Percentiles rank a stretch among this genome's conserved stretches.
These are phyloP conservation scores for Edolisoma coerulescens DNA, from an alignment of 2,113 vertebrate genomes.

Conservation along the genomic window DNA sequence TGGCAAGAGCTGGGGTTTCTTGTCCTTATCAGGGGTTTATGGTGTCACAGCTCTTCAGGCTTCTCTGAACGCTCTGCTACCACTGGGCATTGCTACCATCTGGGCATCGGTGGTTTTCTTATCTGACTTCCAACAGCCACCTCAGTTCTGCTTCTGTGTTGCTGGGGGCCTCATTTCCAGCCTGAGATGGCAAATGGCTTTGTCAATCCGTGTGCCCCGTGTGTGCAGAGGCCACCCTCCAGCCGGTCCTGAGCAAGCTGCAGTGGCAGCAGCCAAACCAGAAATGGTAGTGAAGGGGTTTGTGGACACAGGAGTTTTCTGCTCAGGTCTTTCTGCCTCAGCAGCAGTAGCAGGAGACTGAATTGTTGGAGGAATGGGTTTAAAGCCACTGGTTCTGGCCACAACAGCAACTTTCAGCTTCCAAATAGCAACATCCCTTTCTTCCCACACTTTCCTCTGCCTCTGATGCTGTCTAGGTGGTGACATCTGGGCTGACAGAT, in stretches of 20 bases:
- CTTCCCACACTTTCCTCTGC: neutral
- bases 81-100: neutral
- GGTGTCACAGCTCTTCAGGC: neutral
- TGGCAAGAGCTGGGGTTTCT: neutral
- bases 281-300: neutral
- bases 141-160: neutral
- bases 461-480: neutral
- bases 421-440: neutral
- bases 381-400: neutral
- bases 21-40: neutral
- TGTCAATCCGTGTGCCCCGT: fast-evolving
- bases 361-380: fast-evolving
- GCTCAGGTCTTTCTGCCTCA: neutral
- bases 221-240: neutral
- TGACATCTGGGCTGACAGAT: neutral
- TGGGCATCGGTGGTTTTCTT: neutral
- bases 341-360: neutral
- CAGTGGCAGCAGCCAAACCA: neutral
- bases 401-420: neutral
- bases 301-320: neutral
- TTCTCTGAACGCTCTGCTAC: neutral
- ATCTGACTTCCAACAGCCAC: neutral
- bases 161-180: neutral
- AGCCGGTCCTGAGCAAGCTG: neutral
- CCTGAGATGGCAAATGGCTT: neutral